These are phyloP conservation scores for Dysmachus trigonus DNA, from an alignment of 2,888 invertebrate genomes.

Conservation along the genomic window DNA sequence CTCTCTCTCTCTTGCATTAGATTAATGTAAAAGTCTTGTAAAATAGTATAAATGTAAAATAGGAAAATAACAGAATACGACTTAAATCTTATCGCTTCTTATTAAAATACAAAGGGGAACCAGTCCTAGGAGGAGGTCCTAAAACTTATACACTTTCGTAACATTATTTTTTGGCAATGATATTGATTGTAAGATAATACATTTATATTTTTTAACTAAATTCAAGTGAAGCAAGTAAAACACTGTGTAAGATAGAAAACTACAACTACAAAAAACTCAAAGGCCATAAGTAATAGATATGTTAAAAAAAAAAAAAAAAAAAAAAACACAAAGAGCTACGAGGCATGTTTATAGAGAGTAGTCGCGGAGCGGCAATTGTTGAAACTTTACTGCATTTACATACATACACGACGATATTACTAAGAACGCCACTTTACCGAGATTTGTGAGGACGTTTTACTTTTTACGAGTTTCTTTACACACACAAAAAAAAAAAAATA, in stretches of 20 bases:
- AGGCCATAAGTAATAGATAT: slow-evolving; percentile 11
- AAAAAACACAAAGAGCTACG: background rate
- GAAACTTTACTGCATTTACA: slow-evolving; percentile 28
- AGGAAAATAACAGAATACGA: background rate
- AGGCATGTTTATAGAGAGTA: background rate
- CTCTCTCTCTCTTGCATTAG: slow-evolving; percentile 20
- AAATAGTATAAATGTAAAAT: slow-evolving; percentile 40
- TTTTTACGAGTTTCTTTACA: slow-evolving; percentile 32
- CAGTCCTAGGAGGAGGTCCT: background rate
- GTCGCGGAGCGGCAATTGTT: background rate
- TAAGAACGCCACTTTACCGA: slow-evolving; percentile 17
- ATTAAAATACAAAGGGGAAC: slow-evolving; percentile 7
- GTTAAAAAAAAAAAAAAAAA: too few relatives aligned
- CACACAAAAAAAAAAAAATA: background rate
- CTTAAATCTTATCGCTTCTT: slow-evolving; percentile 29
- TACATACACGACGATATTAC: background rate
- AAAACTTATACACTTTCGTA: slow-evolving; percentile 27
- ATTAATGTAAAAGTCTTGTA: slow-evolving; percentile 34
- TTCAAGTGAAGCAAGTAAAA: background rate
- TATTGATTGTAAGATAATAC: slow-evolving; percentile 21
- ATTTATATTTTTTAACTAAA: slow-evolving; percentile 40
- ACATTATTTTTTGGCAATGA: slow-evolving; percentile 8
- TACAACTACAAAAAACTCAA: background rate
- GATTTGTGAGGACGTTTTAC: slow-evolving; percentile 27
- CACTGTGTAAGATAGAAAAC: background rate